phyloP scores from a whole-genome alignment of 2,113 vertebrate genomes.

The Xenopus tropicalis region UCB_Xtro_10.0 CM004443.2:76966001-76966500 shows the following conservation, averaged over 20 bases:
- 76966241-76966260: constrained; percentile 61
- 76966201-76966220: constrained; percentile 71
- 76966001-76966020: too few species aligned
- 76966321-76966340: constrained; percentile 19
- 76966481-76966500: constrained; percentile 77
- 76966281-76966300: constrained; percentile 77
- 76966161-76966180: constrained; percentile 57
- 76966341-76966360: constrained; percentile 12
- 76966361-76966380: constrained; percentile 11
- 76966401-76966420: constrained; percentile 45
- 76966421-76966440: constrained; percentile 53
- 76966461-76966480: constrained; percentile 72
- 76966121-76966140: constrained; percentile 61
- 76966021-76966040: too few species aligned
- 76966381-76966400: constrained; percentile 27
- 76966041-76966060: too few species aligned
- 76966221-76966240: constrained; percentile 67
- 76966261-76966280: constrained; percentile 59
- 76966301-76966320: constrained; percentile 31
- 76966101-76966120: constrained; percentile 79
- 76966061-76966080: too few species aligned
- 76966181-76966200: constrained; percentile 57
- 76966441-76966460: constrained; percentile 64
- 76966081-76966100: constrained; percentile 47
- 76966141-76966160: constrained; percentile 57